Evolutionary conservation across 2,888 invertebrate genomes (phyloP).

Genomic region (Orthosia gothica): DNA sequence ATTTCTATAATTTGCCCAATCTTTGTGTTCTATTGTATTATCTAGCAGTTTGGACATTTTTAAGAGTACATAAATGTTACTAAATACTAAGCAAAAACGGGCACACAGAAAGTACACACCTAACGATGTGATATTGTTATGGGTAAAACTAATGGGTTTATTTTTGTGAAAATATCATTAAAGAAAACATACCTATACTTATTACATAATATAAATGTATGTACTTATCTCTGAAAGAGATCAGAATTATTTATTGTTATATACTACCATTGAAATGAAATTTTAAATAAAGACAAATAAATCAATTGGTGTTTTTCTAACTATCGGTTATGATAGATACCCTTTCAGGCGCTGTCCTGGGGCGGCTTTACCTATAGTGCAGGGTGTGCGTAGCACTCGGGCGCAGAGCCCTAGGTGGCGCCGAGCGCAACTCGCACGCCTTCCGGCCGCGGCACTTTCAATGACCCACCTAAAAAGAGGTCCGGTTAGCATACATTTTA

Average conservation of each 20-base stretch:
- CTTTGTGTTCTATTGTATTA: constrained; percentile 52
- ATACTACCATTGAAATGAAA: constrained; percentile 87
- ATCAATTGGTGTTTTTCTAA: constrained; percentile 66
- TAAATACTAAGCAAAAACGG: constrained; percentile 82
- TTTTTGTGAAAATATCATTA: constrained; percentile 85
- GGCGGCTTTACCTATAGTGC: too few relatives aligned
- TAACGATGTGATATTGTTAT: constrained; percentile 90
- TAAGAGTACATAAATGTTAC: constrained; percentile 67
- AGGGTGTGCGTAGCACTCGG: too few relatives aligned
- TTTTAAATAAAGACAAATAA: constrained; percentile 89
- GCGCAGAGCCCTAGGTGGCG: too few relatives aligned
- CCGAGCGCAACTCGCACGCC: too few relatives aligned
- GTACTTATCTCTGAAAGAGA: constrained; percentile 87
- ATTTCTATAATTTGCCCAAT: constrained; percentile 63
- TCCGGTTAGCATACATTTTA: too few relatives aligned
- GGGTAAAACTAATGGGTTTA: constrained; percentile 87
- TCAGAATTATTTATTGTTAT: constrained; percentile 90
- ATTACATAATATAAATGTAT: constrained; percentile 80
- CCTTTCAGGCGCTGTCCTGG: too few relatives aligned
- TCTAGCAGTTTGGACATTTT: constrained; percentile 51
- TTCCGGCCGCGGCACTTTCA: too few relatives aligned
- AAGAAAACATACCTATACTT: constrained; percentile 78
- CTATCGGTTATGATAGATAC: too few relatives aligned
- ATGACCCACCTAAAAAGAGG: too few relatives aligned
- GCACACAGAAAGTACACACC: constrained; percentile 87